Conservation (phyloP, 2,888 invertebrate species). For the Ornithoptera alexandrae region DNA sequence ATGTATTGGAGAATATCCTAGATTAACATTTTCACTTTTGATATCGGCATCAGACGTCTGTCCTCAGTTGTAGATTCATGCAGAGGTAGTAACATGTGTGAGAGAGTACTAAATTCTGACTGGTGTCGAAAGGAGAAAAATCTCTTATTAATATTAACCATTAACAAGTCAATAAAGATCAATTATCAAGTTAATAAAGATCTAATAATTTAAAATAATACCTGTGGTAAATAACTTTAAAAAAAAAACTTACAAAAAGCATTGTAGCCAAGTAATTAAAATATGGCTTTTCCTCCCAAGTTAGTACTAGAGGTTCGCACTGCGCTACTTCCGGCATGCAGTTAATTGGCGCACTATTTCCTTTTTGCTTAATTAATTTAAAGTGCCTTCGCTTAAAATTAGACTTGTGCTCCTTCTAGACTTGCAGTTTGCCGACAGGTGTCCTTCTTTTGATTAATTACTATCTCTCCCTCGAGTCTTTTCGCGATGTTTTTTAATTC, state of each 20-base stretch:
- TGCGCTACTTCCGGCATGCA: conserved; percentile 31
- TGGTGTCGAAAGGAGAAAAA: no score
- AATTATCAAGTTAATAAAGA: no score
- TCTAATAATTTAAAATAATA: not conserved
- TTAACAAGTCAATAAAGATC: no score
- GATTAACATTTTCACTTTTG: no score
- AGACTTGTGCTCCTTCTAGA: conserved; percentile 16
- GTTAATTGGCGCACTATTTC: conserved; percentile 46
- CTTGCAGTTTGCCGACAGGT: conserved; percentile 26
- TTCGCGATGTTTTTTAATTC: conserved; percentile 9
- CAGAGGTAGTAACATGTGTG: no score
- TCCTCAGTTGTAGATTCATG: no score
- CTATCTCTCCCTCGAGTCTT: conserved; percentile 10
- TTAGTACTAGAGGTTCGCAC: conserved; percentile 2
- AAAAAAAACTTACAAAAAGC: not conserved
- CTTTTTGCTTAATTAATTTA: conserved; percentile 43
- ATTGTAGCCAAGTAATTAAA: conserved; percentile 16
- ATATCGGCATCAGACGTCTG: no score
- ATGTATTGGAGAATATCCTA: no score
- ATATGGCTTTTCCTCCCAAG: conserved; percentile 28
- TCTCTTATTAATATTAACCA: no score
- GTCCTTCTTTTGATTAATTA: conserved; percentile 24
- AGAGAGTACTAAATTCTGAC: no score
- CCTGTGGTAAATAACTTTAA: not conserved
- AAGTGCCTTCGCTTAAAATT: conserved; percentile 37